Conservation (phyloP, 2,888 invertebrate species). For the Didymodactylos carnosus region DNA sequence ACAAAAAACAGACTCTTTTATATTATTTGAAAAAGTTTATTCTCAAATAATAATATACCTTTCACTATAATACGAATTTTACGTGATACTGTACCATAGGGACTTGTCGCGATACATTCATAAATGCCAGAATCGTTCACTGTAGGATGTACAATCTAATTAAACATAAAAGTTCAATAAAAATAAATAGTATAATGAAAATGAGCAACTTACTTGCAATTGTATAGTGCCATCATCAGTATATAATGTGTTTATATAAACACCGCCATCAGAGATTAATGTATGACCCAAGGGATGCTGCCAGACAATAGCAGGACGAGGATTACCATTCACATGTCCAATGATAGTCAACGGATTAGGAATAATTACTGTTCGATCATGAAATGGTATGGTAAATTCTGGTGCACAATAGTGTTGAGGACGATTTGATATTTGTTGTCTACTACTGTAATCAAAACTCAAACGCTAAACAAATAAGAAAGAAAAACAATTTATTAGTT, state of each 20-base stretch:
- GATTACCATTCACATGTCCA: neutral
- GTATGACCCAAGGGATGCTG: neutral
- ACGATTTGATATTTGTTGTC: too few species aligned
- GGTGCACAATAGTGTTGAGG: neutral
- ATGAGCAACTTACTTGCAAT: neutral
- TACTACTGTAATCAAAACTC: too few species aligned
- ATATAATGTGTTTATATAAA: neutral
- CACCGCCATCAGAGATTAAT: neutral
- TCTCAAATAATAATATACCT: neutral
- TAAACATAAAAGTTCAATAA: too few species aligned
- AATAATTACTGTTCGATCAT: neutral
- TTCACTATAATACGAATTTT: neutral
- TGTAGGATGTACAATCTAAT: too few species aligned
- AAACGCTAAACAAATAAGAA: too few species aligned
- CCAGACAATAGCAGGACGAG: neutral
- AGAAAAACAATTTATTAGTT: too few species aligned
- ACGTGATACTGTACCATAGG: neutral
- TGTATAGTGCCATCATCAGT: neutral
- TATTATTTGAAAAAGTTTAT: too few species aligned
- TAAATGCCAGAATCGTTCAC: neutral
- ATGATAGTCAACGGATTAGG: neutral
- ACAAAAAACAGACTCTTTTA: too few species aligned
- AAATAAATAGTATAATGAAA: too few species aligned
- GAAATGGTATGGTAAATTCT: neutral
- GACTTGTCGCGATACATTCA: neutral